Evolutionary conservation across 2,888 invertebrate genomes (phyloP).

Genomic region (Perdita meconis): DNA sequence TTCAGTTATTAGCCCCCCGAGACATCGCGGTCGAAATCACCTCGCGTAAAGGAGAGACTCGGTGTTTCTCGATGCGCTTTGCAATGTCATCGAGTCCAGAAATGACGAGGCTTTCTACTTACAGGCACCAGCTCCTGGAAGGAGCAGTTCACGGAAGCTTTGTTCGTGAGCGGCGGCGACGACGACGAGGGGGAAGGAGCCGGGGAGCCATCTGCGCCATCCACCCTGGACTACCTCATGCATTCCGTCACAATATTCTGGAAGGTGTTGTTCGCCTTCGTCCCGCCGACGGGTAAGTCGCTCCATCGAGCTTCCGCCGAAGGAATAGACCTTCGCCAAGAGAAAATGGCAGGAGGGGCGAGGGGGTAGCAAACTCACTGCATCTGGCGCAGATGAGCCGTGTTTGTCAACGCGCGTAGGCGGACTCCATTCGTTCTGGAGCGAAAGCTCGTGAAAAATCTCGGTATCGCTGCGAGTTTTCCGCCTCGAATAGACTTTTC

Average conservation of each 20-base stretch:
- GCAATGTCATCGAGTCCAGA: background rate
- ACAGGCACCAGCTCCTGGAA: conserved; percentile 98
- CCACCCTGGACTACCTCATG: conserved; percentile 96
- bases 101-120: background rate
- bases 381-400: conserved; percentile 31
- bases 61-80: too few relatives aligned
- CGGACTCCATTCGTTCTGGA: conserved; percentile 13
- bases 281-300: conserved; percentile 96
- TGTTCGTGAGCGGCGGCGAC: conserved; percentile 96
- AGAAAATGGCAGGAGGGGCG: background rate
- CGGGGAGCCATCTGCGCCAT: conserved; percentile 85
- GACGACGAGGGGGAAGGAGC: conserved; percentile 86
- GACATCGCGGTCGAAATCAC: too few relatives aligned
- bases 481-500: background rate
- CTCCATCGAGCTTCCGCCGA: background rate
- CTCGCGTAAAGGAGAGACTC: too few relatives aligned
- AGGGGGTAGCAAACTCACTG: conserved; percentile 13
- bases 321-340: conserved; percentile 4
- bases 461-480: background rate
- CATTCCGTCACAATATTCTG: conserved; percentile 98
- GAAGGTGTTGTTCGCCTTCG: conserved; percentile 98
- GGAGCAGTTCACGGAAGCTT: conserved; percentile 98
- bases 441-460: background rate
- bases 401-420: conserved; percentile 27
- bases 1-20: background rate